These are phyloP conservation scores for human DNA, from an alignment of 2,113 vertebrate genomes.

Conservation along the genomic window DNA sequence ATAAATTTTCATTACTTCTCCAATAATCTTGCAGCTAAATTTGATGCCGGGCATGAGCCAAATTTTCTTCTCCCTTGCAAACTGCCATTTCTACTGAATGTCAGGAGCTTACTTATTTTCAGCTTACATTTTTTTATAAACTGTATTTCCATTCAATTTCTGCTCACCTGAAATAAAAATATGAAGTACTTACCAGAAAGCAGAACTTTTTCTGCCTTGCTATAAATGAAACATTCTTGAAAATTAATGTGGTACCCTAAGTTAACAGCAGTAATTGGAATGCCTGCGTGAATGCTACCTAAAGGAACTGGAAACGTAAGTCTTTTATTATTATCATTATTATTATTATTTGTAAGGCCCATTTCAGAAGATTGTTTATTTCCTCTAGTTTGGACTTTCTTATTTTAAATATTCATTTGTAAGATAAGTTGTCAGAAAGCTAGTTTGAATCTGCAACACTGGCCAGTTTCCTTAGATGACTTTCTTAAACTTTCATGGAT, in stretches of 20 bases:
- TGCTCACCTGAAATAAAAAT: conserved; percentile 52
- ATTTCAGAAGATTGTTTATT: conserved; percentile 51
- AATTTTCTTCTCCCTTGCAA: conserved; percentile 58
- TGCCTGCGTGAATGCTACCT: background rate
- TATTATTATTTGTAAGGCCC: conserved; percentile 31
- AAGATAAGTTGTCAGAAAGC: conserved; percentile 47
- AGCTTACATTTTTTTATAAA: conserved; percentile 62
- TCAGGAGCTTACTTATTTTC: conserved; percentile 68
- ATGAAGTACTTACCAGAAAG: conserved; percentile 22
- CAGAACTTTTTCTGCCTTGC: background rate
- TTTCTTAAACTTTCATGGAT: background rate
- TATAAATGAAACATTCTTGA: conserved; percentile 65
- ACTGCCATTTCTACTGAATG: conserved; percentile 62
- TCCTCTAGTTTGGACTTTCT: background rate
- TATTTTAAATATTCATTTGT: conserved; percentile 32
- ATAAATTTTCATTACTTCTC: conserved; percentile 65
- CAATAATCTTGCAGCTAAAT: conserved; percentile 47
- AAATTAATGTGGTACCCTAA: conserved; percentile 52
- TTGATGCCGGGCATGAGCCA: background rate
- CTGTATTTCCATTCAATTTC: conserved; percentile 61
- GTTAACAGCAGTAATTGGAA: conserved; percentile 56
- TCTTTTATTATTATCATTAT: conserved; percentile 34
- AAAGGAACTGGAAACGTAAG: background rate
- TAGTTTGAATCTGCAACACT: conserved; percentile 27
- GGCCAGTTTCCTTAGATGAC: background rate